Evolutionary conservation across 2,888 invertebrate genomes (phyloP).

Genomic region (Limnephilus lunatus): DNA sequence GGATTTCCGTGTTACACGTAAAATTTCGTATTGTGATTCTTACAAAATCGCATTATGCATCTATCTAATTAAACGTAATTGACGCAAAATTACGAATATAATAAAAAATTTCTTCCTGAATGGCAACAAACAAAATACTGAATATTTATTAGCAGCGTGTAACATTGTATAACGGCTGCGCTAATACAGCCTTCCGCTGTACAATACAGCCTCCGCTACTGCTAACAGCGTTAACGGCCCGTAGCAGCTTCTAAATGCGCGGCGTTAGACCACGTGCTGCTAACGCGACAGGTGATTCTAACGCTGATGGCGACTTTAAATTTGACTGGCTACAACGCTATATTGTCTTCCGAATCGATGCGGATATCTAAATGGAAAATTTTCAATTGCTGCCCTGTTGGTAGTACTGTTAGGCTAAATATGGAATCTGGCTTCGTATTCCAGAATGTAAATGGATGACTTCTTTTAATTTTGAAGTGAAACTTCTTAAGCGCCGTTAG

Average conservation of each 20-base stretch:
- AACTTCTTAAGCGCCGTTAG: too few species aligned
- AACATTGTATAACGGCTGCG: slow-evolving; percentile 30
- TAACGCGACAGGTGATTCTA: slow-evolving; percentile 50
- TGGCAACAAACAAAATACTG: slow-evolving; percentile 37
- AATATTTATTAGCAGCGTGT: slow-evolving; percentile 40
- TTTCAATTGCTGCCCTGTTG: neutral
- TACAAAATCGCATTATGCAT: too few species aligned
- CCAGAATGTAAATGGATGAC: neutral
- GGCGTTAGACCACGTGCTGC: slow-evolving; percentile 48
- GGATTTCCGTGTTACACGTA: too few species aligned
- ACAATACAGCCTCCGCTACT: neutral
- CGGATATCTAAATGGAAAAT: neutral
- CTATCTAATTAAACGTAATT: too few species aligned
- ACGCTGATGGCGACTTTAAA: slow-evolving; percentile 40
- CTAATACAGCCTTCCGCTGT: slow-evolving; percentile 30
- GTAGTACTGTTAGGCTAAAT: neutral
- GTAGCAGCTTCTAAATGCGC: slow-evolving; percentile 36
- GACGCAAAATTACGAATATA: slow-evolving; percentile 26
- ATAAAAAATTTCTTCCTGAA: neutral
- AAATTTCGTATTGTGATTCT: too few species aligned
- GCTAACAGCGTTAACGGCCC: neutral
- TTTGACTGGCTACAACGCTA: neutral
- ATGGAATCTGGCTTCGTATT: neutral
- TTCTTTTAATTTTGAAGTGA: neutral
- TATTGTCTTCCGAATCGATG: slow-evolving; percentile 29